Conservation (phyloP, 2,888 invertebrate species). For the Cinara cedri region DNA sequence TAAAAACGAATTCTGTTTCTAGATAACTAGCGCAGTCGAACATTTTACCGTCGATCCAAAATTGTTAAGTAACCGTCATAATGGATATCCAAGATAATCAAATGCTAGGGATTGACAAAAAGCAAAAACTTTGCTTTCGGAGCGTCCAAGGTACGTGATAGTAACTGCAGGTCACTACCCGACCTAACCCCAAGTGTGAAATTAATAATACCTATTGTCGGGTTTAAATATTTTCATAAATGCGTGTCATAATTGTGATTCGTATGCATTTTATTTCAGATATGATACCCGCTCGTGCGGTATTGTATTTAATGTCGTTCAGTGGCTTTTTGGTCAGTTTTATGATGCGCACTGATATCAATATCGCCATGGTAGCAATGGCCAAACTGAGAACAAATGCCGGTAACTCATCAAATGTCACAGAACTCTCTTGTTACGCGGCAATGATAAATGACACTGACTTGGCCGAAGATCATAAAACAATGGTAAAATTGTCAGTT, state of each 20-base stretch:
- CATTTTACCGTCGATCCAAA: not conserved
- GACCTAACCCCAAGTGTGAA: no score
- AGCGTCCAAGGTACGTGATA: slow-evolving; percentile 57
- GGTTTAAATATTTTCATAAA: not conserved
- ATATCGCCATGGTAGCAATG: slow-evolving; percentile 75
- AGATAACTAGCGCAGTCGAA: slow-evolving; percentile 18
- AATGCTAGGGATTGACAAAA: slow-evolving; percentile 49
- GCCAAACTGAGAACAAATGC: slow-evolving; percentile 63
- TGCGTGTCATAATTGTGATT: not conserved
- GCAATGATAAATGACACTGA: not conserved
- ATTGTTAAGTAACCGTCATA: not conserved
- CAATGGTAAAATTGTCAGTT: slow-evolving; percentile 13
- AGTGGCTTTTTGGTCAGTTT: slow-evolving; percentile 76
- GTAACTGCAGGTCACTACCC: not conserved
- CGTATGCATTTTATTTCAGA: slow-evolving; percentile 62
- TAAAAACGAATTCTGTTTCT: slow-evolving; percentile 4
- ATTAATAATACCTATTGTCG: not conserved
- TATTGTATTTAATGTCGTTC: slow-evolving; percentile 75
- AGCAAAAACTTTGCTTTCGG: slow-evolving; percentile 58
- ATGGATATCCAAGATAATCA: slow-evolving; percentile 40
- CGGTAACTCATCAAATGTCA: slow-evolving; percentile 50
- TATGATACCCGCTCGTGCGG: slow-evolving; percentile 72
- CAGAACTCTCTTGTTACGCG: slow-evolving; percentile 61
- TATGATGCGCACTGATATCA: slow-evolving; percentile 79
- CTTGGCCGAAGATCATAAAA: slow-evolving; percentile 19